phyloP scores from a whole-genome alignment of 2,888 invertebrate species.

The Pheosia gnoma region DNA sequence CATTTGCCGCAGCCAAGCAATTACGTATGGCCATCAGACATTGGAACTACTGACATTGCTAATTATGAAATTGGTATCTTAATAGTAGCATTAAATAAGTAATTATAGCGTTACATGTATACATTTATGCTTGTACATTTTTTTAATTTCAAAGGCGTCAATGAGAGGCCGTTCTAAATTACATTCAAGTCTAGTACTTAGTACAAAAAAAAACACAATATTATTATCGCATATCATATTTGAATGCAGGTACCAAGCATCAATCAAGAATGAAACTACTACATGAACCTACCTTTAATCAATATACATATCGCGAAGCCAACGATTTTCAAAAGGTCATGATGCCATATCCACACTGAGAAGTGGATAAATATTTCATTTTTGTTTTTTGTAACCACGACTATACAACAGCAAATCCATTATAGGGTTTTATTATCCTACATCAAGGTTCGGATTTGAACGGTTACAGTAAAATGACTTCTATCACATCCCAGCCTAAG shows the following conservation, averaged over 20 bases:
- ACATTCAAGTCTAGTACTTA: neutral
- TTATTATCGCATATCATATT: no score
- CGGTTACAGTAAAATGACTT: constrained; percentile 51
- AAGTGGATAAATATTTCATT: constrained; percentile 56
- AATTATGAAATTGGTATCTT: no score
- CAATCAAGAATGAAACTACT: no score
- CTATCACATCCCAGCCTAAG: constrained; percentile 53
- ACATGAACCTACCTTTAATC: neutral
- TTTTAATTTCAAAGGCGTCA: neutral
- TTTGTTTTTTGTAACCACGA: constrained; percentile 62
- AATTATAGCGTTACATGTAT: neutral
- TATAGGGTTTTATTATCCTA: constrained; percentile 77
- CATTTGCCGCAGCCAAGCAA: no score
- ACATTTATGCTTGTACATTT: neutral
- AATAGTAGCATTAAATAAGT: no score
- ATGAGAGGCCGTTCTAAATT: neutral
- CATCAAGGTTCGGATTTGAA: constrained; percentile 72
- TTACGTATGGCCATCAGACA: no score
- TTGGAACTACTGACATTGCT: no score
- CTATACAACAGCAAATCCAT: constrained; percentile 70
- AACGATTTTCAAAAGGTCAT: constrained; percentile 10
- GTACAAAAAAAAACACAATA: neutral
- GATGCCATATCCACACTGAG: constrained; percentile 52
- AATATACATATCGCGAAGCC: neutral
- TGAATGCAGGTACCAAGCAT: neutral